Evolutionary conservation across 2,888 invertebrate genomes (phyloP).

Genomic region (Eurytoma californica): DNA sequence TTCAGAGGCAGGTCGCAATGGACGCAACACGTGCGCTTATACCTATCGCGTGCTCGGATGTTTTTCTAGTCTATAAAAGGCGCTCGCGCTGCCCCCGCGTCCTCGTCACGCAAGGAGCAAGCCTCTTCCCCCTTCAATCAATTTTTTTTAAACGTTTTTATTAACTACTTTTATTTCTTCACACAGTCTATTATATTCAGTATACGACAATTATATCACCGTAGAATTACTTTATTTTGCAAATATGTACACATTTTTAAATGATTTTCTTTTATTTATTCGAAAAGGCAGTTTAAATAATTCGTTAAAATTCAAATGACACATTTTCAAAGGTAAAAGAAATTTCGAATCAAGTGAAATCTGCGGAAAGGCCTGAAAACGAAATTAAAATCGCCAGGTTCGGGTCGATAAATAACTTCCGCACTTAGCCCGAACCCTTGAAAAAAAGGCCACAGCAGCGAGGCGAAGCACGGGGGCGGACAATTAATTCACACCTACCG

Average conservation of each 20-base stretch:
- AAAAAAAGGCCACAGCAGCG: no score
- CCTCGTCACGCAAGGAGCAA: constrained; percentile 28
- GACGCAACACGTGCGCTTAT: constrained; percentile 61
- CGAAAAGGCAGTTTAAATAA: no score
- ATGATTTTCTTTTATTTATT: no score
- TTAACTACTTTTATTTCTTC: not conserved
- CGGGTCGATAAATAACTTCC: no score
- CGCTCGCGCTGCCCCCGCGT: not conserved
- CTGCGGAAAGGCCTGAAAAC: no score
- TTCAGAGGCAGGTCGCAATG: constrained; percentile 56
- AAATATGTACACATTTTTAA: no score
- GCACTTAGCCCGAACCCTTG: no score
- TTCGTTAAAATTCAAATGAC: no score
- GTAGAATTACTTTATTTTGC: not conserved
- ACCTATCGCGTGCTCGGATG: constrained; percentile 11
- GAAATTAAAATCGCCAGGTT: no score
- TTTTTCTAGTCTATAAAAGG: constrained; percentile 11
- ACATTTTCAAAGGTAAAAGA: no score
- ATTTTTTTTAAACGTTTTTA: not conserved
- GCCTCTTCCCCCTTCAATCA: not conserved
- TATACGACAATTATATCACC: not conserved
- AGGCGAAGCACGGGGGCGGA: no score
- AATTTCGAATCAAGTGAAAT: no score
- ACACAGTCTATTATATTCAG: not conserved
- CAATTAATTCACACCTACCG: constrained; percentile 43